These are phyloP conservation scores for Tenthredo mesomela DNA, from an alignment of 2,888 invertebrate genomes.

Conservation along the genomic window DNA sequence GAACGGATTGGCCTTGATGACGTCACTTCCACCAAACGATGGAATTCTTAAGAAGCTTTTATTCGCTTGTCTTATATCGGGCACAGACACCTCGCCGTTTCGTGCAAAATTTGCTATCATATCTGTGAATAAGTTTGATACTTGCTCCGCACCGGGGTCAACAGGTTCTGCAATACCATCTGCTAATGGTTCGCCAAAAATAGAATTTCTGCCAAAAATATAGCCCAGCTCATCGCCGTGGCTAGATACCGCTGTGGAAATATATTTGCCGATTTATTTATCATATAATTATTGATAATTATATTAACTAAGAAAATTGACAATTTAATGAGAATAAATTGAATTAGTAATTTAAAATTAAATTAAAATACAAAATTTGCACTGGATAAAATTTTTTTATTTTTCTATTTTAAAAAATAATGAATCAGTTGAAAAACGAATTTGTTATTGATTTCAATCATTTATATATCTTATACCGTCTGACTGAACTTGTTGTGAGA, in stretches of 20 bases:
- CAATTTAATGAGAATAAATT: background rate
- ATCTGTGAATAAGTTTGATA: slow-evolving; percentile 84
- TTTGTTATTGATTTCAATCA: background rate
- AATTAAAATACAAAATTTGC: background rate
- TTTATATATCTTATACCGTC: background rate
- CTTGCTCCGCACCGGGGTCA: slow-evolving; percentile 81
- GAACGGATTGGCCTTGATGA: slow-evolving; percentile 77
- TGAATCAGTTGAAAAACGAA: background rate
- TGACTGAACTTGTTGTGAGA: background rate
- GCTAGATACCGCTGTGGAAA: slow-evolving; percentile 58
- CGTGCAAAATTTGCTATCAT: slow-evolving; percentile 85
- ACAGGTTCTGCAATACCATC: slow-evolving; percentile 67
- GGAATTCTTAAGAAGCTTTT: slow-evolving; percentile 54
- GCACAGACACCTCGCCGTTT: slow-evolving; percentile 76
- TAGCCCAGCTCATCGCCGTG: slow-evolving; percentile 70
- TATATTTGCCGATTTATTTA: background rate
- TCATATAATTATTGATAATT: background rate
- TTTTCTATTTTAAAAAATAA: background rate
- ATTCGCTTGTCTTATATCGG: slow-evolving; percentile 70
- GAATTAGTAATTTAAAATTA: background rate
- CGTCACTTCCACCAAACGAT: slow-evolving; percentile 59
- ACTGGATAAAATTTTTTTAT: background rate
- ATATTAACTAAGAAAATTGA: background rate
- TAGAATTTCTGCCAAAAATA: slow-evolving; percentile 65
- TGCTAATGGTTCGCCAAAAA: slow-evolving; percentile 61